Conservation (phyloP, 2,888 invertebrate genomes). For the Polia nebulosa region DNA sequence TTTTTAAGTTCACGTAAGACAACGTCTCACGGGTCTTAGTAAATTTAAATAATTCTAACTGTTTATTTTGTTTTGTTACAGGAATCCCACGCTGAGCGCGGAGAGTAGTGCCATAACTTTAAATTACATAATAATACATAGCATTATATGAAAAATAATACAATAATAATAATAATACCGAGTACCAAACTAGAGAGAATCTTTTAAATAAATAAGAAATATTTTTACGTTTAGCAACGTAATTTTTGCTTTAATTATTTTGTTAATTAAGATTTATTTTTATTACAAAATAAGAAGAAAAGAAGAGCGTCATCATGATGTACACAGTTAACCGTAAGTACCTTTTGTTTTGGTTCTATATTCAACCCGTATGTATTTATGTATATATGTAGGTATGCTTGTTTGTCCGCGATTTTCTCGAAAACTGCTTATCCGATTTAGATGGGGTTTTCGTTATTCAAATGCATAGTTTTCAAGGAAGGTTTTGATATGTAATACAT, state of each 20-base stretch:
- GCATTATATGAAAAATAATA: conserved; percentile 19
- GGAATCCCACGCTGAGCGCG: conserved; percentile 21
- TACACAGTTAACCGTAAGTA: conserved; percentile 62
- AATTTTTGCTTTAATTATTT: not conserved
- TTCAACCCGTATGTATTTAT: not conserved
- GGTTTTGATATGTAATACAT: too few species aligned
- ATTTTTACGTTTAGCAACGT: not conserved
- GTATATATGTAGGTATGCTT: too few species aligned
- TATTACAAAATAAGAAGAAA: conserved; percentile 14
- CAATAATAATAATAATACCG: not conserved
- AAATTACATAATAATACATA: conserved; percentile 1
- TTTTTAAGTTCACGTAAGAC: too few species aligned
- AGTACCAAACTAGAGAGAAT: conserved; percentile 19
- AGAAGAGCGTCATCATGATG: conserved; percentile 44
- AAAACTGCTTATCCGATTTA: too few species aligned
- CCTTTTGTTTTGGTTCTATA: conserved; percentile 4
- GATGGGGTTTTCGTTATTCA: too few species aligned
- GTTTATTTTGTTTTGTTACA: conserved; percentile 54
- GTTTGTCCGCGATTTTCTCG: too few species aligned
- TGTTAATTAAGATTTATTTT: conserved; percentile 2
- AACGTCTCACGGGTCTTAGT: too few species aligned
- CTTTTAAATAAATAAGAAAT: not conserved
- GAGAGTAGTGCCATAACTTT: conserved; percentile 12
- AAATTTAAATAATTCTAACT: not conserved
- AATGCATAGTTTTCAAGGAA: too few species aligned